Base-by-base conservation (phyloP, 2,113 vertebrate genomes). In the Thunnus thynnus region DNA sequence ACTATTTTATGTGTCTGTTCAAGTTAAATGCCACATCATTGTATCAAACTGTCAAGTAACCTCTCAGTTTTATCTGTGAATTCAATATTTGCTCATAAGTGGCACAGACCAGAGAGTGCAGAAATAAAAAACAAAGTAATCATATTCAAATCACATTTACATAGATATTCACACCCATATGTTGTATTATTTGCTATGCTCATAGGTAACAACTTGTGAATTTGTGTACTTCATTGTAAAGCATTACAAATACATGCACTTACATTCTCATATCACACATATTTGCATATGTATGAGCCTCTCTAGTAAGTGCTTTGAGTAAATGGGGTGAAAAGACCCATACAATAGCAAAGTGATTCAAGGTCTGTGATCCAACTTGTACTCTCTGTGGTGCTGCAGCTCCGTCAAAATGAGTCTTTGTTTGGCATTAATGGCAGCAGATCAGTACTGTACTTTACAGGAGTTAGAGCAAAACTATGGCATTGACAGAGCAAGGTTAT, bases 271-370 rank as follows among this genome's bases (percentile, higher is more conserved):
- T 73, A 50, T 56, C 27, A 32, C 22, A 13, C 10, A 44, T 22
- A 77, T 87, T 72, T 81, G 47, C 72, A 73, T 80, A 81, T 86
- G 81, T 32, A 86, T 81, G 65, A 60, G 58, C 54, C 69, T 62
- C 55, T 68, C n/a, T 50, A 41, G 58, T 84, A 80, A 84, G 67
- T 82, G 77, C 80, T 78, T 78, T 68, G 74, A 83, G 83, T 91
- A 86, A 90, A 78, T 84, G 67, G 63, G 72, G 71, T 67, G 62
- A 92, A 57, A 57, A 75, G 32, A 68, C 76, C 25, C 51, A 27
- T 74, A 85, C 82, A 89, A 89, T 72, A 70, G 73, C 60, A 57
- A 82, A 83, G 80, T 68, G 72, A 89, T 87, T 88, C 77, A 62
- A 72, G 51, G 30, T 69, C 72, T 84, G 67, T 79, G 74, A 88